phyloP scores from a whole-genome alignment of 1,140 invertebrate genomes.

The Drosophila fuyamai region DNA sequence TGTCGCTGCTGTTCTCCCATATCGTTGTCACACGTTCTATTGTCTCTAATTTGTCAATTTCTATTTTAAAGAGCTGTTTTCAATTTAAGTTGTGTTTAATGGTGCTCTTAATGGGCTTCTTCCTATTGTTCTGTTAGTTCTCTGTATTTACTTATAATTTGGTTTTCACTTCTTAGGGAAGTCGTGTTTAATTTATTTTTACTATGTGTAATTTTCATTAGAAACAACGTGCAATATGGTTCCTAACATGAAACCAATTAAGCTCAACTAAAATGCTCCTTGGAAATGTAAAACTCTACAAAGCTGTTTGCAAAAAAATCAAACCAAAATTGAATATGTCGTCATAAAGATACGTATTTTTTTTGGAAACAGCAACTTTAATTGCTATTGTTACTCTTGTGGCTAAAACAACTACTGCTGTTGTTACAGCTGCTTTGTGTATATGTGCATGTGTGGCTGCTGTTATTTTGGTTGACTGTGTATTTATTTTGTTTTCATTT shows the following conservation, averaged over 20 bases:
- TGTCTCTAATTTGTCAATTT: neutral
- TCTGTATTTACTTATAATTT: too few relatives aligned
- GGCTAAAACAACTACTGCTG: neutral
- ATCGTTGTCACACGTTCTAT: neutral
- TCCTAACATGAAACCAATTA: too few relatives aligned
- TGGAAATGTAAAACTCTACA: neutral
- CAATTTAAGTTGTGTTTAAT: too few relatives aligned
- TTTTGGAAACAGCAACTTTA: neutral
- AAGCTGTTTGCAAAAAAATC: too few relatives aligned
- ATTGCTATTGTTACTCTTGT: slow-evolving; percentile 4
- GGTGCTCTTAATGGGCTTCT: too few relatives aligned
- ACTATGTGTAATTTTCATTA: neutral
- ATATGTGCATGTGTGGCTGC: neutral
- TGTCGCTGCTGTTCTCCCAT: neutral
- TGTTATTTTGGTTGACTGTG: neutral
- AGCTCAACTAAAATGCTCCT: neutral
- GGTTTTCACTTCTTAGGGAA: too few relatives aligned
- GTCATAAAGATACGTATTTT: neutral
- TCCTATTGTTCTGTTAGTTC: too few relatives aligned
- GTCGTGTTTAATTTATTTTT: too few relatives aligned
- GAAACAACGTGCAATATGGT: neutral
- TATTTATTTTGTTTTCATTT: slow-evolving; percentile 1
- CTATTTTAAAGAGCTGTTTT: neutral
- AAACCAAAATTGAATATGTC: neutral
- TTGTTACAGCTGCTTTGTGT: slow-evolving; percentile 1